Base-by-base conservation (phyloP, 2,888 invertebrate genomes). In the Deroplatys truncata region DNA sequence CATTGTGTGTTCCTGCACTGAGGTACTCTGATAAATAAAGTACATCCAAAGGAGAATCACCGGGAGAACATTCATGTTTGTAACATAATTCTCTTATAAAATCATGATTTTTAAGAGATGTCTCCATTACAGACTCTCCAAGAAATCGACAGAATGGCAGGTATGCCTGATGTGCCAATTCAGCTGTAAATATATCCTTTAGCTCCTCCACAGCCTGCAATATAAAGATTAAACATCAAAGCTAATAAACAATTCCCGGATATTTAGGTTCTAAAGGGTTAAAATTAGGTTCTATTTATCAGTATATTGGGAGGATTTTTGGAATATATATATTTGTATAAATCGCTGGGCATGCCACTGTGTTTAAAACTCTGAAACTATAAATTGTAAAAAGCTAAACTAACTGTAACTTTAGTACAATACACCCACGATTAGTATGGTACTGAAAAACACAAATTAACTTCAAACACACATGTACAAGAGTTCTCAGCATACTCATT, bases 121-220 rank as follows among this genome's bases (percentile, higher is more conserved):
- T 95, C 91, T 96, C 96, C 95, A 98, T 95, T 0, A 96, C 95
- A 84, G 95, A 95, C 9, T 95, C 95, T 2, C 97, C 97, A 15
- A 98, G 94, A 91, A 97, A 96, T 91, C 96, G 96, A 84, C 96
- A 94, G 92, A 98, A 97, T 0, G 96, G 95, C 29, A 96, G 94
- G 93, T 98, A 99, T 0, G 98, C 96, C 89, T 96, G 95, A 92
- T 98, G 96, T 0, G 99, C 99, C 90, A 99, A 94, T 92, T 97
- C 97, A 5, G 97, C 95, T 28, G 97, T 97, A 93, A 99, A 98
- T 0, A 98, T 98, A 92, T 96, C 94, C 84, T 95, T 95, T 49
- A 99, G 94, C 93, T 99, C 98, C 91, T 97, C 96, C 92, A 96
- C 94, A 1, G 96, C 97, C 95, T 96, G 92, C 31, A 92, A 91